Conservation (phyloP, 2,888 invertebrate species). For the Spodoptera exigua region DNA sequence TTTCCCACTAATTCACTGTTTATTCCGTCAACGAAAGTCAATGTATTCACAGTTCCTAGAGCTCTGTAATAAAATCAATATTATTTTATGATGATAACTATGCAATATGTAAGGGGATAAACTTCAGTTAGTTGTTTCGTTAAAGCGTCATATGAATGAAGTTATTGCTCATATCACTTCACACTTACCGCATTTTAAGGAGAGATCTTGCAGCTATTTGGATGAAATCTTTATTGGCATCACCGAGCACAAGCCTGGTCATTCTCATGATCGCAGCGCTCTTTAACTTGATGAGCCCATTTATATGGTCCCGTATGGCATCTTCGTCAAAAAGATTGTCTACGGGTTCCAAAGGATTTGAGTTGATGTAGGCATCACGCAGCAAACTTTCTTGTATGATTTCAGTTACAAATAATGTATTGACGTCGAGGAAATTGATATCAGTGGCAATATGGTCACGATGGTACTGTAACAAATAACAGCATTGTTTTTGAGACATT, state of each 20-base stretch:
- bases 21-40: slow-evolving; percentile 73
- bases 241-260: slow-evolving; percentile 69
- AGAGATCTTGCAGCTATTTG: slow-evolving; percentile 68
- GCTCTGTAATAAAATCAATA: slow-evolving; percentile 58
- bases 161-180: too few species aligned
- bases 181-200: slow-evolving; percentile 67
- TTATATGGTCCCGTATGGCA: slow-evolving; percentile 67
- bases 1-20: slow-evolving; percentile 62
- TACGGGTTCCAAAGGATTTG: slow-evolving; percentile 63
- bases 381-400: slow-evolving; percentile 80
- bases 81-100: neutral
- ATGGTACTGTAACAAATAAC: slow-evolving; percentile 68
- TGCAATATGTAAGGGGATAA: too few species aligned
- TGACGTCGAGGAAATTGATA: slow-evolving; percentile 70
- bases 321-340: slow-evolving; percentile 68
- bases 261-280: slow-evolving; percentile 78
- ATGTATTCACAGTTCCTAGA: slow-evolving; percentile 65
- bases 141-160: too few species aligned
- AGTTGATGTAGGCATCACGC: slow-evolving; percentile 67
- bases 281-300: slow-evolving; percentile 74
- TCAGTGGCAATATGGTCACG: slow-evolving; percentile 54
- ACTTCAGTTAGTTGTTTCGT: too few species aligned
- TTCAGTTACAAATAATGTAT: slow-evolving; percentile 78
- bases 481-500: too few species aligned
- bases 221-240: slow-evolving; percentile 69